Evolutionary conservation across 2,113 vertebrate genomes (phyloP).

Genomic region (Cottus gobio): DNA sequence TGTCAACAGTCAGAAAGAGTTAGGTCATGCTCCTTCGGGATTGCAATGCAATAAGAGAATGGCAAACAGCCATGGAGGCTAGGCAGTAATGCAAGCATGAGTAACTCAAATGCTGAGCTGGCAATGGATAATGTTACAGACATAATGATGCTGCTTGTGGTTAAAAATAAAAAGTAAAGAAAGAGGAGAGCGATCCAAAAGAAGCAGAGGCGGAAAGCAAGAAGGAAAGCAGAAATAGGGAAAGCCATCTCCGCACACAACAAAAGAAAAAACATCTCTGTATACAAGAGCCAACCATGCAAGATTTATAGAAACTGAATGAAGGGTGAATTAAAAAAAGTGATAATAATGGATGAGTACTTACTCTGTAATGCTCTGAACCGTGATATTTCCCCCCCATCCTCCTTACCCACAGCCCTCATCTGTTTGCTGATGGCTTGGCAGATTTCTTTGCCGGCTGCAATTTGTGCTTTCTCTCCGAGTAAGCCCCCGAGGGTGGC

Average conservation of each 20-base stretch:
- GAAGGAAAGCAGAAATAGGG: slow-evolving; percentile 21
- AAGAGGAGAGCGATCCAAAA: slow-evolving; percentile 17
- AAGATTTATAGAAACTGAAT: slow-evolving; percentile 35
- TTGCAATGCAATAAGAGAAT: slow-evolving; percentile 42
- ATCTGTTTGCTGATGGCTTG: slow-evolving; percentile 98
- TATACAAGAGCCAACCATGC: slow-evolving; percentile 61
- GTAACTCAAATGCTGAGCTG: slow-evolving; percentile 18
- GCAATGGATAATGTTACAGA: slow-evolving; percentile 34
- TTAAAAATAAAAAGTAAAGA: slow-evolving; percentile 32
- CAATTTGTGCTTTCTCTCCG: slow-evolving; percentile 98
- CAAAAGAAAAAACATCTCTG: slow-evolving; percentile 6
- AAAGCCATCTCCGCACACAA: slow-evolving; percentile 26
- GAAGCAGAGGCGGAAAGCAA: slow-evolving; percentile 28
- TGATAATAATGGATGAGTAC: slow-evolving; percentile 78
- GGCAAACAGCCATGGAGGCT: slow-evolving; percentile 34
- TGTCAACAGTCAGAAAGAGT: slow-evolving; percentile 37
- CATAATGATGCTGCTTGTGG: slow-evolving; percentile 32
- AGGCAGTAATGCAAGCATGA: slow-evolving; percentile 38
- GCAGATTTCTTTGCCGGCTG: slow-evolving; percentile 97
- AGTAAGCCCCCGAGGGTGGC: slow-evolving; percentile 95
- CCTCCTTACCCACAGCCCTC: slow-evolving; percentile 97
- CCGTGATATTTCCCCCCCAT: slow-evolving; percentile 84
- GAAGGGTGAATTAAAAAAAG: slow-evolving; percentile 43
- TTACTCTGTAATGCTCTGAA: slow-evolving; percentile 87
- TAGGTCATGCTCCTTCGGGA: slow-evolving; percentile 29